Percentiles rank a stretch among this genome's conserved stretches.
Conservation (phyloP, 2,888 invertebrate genomes). For the Latrodectus elegans region DNA sequence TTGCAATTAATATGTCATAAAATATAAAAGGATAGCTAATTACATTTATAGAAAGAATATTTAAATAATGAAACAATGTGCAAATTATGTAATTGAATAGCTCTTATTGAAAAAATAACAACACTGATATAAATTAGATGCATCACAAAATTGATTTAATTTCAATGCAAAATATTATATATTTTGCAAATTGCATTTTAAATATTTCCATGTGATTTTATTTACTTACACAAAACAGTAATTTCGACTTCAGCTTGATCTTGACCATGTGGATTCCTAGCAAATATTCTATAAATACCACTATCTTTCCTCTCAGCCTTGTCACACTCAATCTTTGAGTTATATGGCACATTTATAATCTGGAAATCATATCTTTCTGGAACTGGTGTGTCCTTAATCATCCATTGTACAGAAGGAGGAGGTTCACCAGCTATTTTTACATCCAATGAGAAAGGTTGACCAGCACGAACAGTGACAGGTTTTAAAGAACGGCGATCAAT, state of each 20-base stretch:
- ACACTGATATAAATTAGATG: too few species aligned
- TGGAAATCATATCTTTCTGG: slow-evolving; percentile 61
- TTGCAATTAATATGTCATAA: too few species aligned
- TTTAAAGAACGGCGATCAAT: slow-evolving; percentile 81
- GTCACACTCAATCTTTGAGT: slow-evolving; percentile 90
- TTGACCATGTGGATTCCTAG: slow-evolving; percentile 89
- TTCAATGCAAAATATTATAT: neutral
- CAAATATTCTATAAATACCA: slow-evolving; percentile 90
- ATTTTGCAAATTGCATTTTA: neutral
- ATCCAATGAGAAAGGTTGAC: slow-evolving; percentile 93
- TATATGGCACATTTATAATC: slow-evolving; percentile 85
- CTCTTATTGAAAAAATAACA: too few species aligned
- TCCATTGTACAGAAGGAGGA: slow-evolving; percentile 93
- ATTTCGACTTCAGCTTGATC: slow-evolving; percentile 92
- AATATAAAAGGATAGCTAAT: too few species aligned
- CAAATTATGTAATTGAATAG: too few species aligned
- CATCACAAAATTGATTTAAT: too few species aligned
- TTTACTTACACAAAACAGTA: slow-evolving; percentile 68
- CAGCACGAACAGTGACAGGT: slow-evolving; percentile 93
- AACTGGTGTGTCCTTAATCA: slow-evolving; percentile 84
- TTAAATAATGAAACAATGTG: neutral
- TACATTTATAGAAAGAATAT: neutral
- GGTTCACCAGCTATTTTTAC: slow-evolving; percentile 97
- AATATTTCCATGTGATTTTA: neutral
- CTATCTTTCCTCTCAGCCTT: slow-evolving; percentile 90